Conservation (phyloP, 2,888 invertebrate species). For the Nephrotoma appendiculata region DNA sequence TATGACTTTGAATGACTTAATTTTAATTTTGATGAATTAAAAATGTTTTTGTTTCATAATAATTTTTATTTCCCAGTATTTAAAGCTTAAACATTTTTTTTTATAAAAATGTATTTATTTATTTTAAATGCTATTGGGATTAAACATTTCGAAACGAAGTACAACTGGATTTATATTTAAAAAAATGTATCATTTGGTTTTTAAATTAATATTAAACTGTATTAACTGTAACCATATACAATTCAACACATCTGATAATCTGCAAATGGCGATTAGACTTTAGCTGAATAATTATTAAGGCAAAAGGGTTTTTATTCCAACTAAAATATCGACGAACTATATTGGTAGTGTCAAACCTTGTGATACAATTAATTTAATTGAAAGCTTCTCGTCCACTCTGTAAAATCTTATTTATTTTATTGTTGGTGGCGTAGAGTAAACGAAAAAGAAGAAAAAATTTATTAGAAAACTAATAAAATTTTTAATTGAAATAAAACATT, state of each 20-base stretch:
- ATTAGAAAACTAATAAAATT: neutral
- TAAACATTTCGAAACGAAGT: neutral
- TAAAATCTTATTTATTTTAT: neutral
- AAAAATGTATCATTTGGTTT: too few relatives aligned
- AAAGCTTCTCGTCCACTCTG: neutral
- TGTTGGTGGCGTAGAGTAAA: neutral
- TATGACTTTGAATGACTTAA: neutral
- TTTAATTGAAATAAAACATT: neutral
- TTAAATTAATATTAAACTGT: neutral
- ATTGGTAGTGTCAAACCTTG: neutral
- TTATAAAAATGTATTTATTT: neutral
- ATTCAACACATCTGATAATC: neutral
- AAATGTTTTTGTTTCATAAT: neutral
- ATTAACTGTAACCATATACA: neutral
- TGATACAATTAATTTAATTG: neutral
- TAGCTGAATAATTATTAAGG: neutral
- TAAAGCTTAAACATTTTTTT: neutral
- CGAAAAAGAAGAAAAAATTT: neutral
- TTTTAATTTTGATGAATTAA: neutral
- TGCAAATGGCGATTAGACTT: neutral
- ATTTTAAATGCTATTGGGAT: neutral
- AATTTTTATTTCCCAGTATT: neutral
- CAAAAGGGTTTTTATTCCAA: neutral
- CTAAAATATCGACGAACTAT: neutral
- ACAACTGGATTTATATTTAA: neutral